These are phyloP conservation scores for Calliopsis andreniformis DNA, from an alignment of 1,140 invertebrate species.

Conservation along the genomic window DNA sequence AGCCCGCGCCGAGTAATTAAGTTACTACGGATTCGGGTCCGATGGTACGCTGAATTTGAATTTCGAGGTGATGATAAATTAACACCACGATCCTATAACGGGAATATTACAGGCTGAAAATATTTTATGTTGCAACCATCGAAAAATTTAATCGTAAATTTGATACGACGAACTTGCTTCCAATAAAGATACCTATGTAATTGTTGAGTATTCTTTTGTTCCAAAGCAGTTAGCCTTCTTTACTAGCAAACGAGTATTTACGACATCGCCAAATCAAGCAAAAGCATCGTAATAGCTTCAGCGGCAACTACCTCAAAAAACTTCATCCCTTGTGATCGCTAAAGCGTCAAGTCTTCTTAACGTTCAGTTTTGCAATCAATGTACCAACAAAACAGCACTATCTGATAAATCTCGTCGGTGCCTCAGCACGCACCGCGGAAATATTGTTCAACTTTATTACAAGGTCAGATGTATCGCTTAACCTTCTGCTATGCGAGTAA, in stretches of 20 bases:
- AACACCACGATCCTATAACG: background rate
- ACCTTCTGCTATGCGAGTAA: background rate
- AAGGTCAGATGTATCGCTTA: constrained; percentile 12
- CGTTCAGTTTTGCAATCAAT: background rate
- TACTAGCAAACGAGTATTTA: background rate
- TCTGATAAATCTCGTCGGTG: background rate
- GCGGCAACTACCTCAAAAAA: background rate
- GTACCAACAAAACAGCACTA: background rate
- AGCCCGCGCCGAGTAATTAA: background rate
- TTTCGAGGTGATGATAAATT: background rate
- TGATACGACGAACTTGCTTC: background rate
- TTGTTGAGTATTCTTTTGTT: too few relatives aligned
- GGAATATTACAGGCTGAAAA: background rate
- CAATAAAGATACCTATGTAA: too few relatives aligned
- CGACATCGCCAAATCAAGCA: background rate
- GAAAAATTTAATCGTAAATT: too few relatives aligned
- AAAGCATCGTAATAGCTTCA: background rate
- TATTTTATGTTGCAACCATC: too few relatives aligned
- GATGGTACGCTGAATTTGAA: background rate
- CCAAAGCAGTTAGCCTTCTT: too few relatives aligned
- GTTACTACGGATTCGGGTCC: background rate
- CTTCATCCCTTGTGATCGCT: background rate
- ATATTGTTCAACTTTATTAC: constrained; percentile 6
- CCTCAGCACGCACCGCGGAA: background rate
- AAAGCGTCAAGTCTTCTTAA: background rate